These are phyloP conservation scores for Corydoras maculifer DNA, from an alignment of 2,113 vertebrate genomes.

Conservation along the genomic window DNA sequence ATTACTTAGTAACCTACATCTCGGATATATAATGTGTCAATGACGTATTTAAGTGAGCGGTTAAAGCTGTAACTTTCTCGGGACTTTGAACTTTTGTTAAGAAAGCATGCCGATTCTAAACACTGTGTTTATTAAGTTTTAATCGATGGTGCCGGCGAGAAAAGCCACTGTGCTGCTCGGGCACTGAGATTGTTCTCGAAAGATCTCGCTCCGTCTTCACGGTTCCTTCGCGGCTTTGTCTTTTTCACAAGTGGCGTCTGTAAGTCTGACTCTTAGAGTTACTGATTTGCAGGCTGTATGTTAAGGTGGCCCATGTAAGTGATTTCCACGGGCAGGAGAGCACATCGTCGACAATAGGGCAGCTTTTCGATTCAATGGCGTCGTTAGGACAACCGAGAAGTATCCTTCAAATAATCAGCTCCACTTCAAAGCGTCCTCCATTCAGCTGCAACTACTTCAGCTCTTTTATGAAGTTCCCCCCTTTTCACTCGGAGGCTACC, in stretches of 20 bases:
- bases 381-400: conserved; percentile 97
- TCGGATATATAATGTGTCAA: too few species aligned
- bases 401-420: conserved; percentile 98
- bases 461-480: conserved; percentile 88
- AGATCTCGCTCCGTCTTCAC: conserved; percentile 66
- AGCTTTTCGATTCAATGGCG: conserved; percentile 93
- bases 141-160: too few species aligned
- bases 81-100: too few species aligned
- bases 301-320: conserved; percentile 93
- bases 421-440: conserved; percentile 97
- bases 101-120: too few species aligned
- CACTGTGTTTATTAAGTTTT: too few species aligned
- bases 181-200: conserved; percentile 17
- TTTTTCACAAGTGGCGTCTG: conserved; percentile 86
- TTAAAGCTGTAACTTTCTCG: too few species aligned
- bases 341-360: conserved; percentile 97
- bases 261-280: conserved; percentile 93
- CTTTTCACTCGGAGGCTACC: conserved; percentile 77
- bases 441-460: conserved; percentile 88
- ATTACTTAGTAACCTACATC: too few species aligned
- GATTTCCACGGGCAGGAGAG: conserved; percentile 97
- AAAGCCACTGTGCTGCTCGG: too few species aligned
- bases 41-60: too few species aligned
- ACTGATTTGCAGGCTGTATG: conserved; percentile 94
- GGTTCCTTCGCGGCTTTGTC: conserved; percentile 76